Evolutionary conservation across 2,888 invertebrate species (phyloP).

Genomic region (Ophion ellenae): DNA sequence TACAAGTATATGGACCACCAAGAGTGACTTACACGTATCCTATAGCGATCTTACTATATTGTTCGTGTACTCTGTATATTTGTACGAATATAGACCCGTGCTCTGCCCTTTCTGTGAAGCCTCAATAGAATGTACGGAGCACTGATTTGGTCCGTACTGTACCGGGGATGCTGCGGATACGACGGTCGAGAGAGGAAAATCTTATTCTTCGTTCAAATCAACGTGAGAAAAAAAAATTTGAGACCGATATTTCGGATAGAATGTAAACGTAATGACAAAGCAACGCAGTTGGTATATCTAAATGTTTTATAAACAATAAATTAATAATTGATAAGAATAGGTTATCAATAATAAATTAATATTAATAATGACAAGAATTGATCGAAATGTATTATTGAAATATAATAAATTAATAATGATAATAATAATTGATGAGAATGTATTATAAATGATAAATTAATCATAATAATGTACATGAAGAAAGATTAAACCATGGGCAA

Average conservation of each 20-base stretch:
- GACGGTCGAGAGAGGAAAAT: not conserved
- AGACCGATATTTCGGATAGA: not conserved
- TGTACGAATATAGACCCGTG: conserved; percentile 6
- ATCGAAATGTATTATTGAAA: too few species aligned
- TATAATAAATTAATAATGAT: too few species aligned
- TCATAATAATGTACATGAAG: too few species aligned
- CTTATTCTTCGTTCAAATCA: not conserved
- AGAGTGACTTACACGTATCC: conserved; percentile 16
- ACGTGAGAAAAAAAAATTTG: not conserved
- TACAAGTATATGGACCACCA: conserved; percentile 29
- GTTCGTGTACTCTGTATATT: not conserved
- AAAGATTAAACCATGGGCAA: too few species aligned
- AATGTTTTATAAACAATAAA: too few species aligned
- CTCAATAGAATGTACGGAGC: conserved; percentile 14
- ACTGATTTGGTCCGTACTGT: conserved; percentile 6
- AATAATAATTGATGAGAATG: too few species aligned
- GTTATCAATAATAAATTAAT: too few species aligned
- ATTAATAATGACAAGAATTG: too few species aligned
- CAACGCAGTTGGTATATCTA: too few species aligned
- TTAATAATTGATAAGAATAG: too few species aligned
- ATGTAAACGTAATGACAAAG: too few species aligned
- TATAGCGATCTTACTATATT: not conserved
- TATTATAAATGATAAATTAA: too few species aligned
- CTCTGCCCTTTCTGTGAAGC: conserved; percentile 4
- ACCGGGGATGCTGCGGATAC: conserved; percentile 1